Evolutionary conservation across 37 sponge, comb jelly and placozoan genomes (phyloP).

Genomic region (Hormiphora californensis): DNA sequence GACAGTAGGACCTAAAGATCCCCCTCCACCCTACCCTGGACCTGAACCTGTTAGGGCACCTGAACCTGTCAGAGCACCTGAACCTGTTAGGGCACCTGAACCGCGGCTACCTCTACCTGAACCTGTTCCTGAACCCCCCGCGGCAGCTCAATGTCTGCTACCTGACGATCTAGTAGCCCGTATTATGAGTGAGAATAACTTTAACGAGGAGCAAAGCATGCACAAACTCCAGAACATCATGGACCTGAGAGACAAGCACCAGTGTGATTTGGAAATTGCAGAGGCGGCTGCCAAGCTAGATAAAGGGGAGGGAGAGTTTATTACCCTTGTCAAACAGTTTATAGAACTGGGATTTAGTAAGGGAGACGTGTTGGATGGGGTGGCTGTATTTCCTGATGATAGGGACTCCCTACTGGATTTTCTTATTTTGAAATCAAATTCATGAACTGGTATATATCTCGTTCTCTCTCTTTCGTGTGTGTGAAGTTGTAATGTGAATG

Average conservation of each 20-base stretch:
- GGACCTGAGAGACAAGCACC: not conserved
- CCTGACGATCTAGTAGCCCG: constrained; percentile 28
- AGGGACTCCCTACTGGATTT: not conserved
- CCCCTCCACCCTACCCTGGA: not conserved
- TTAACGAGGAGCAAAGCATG: constrained; percentile 15
- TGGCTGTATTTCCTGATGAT: not conserved
- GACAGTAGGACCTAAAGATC: not conserved
- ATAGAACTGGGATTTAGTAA: not conserved
- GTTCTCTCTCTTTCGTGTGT: no score
- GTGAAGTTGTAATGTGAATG: no score
- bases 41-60: not conserved
- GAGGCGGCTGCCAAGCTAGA: not conserved
- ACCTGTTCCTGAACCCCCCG: not conserved
- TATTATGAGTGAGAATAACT: not conserved
- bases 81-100: not conserved
- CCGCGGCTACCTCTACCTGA: not conserved
- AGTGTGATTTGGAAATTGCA: not conserved
- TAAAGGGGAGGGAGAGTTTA: not conserved
- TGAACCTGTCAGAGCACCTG: not conserved
- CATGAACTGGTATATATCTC: no score
- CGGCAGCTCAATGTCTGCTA: not conserved
- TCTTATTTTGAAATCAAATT: not conserved
- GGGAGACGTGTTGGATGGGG: not conserved
- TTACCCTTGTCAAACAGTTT: constrained; percentile 20
- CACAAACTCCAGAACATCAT: not conserved